Conservation (phyloP, 2,888 invertebrate species). For the Agrochola litura region DNA sequence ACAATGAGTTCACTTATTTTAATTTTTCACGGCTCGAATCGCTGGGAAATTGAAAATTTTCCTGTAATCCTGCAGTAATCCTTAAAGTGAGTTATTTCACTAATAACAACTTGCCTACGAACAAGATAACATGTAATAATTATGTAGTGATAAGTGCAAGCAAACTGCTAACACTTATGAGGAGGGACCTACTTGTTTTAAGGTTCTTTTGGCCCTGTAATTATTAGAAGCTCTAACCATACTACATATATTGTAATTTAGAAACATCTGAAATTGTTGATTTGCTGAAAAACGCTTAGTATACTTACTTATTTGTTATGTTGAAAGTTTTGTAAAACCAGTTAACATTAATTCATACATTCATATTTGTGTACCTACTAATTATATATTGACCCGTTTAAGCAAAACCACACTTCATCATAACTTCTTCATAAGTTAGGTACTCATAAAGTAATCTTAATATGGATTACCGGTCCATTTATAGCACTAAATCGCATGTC, state of each 20-base stretch:
- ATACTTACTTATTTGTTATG: too few species aligned
- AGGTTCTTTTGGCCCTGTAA: not conserved
- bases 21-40: slow-evolving; percentile 27
- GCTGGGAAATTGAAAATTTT: slow-evolving; percentile 35
- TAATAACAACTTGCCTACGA: not conserved
- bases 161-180: not conserved
- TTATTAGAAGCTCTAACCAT: not conserved
- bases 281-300: too few species aligned
- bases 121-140: too few species aligned
- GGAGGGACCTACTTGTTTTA: too few species aligned
- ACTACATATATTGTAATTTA: too few species aligned
- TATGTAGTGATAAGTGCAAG: too few species aligned
- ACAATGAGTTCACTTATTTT: slow-evolving; percentile 21
- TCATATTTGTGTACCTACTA: not conserved
- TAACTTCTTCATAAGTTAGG: not conserved
- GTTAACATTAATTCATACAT: too few species aligned
- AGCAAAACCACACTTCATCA: not conserved
- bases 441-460: not conserved
- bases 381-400: not conserved
- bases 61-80: not conserved
- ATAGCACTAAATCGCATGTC: not conserved
- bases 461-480: not conserved
- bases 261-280: too few species aligned
- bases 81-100: not conserved
- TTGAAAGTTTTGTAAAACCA: too few species aligned